Evolutionary conservation across 2,888 invertebrate genomes (phyloP).

Genomic region (Platycnemis pennipes): DNA sequence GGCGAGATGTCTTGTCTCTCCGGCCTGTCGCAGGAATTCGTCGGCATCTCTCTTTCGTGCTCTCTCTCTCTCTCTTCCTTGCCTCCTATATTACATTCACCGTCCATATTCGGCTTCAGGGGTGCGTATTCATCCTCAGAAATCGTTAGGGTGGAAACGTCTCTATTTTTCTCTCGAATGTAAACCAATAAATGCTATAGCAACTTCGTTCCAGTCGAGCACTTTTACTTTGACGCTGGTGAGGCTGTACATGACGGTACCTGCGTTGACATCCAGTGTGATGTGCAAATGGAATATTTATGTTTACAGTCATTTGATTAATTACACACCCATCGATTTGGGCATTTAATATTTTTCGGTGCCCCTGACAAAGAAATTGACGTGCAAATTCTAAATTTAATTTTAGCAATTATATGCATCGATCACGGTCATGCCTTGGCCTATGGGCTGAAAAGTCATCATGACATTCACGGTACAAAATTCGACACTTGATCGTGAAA

Average conservation of each 20-base stretch:
- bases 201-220: not conserved
- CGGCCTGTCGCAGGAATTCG: not conserved
- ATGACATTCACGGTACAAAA: too few species aligned
- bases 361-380: too few species aligned
- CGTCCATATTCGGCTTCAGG: not conserved
- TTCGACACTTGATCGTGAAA: too few species aligned
- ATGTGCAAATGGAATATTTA: too few species aligned
- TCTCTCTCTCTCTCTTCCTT: not conserved
- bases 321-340: too few species aligned
- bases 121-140: not conserved
- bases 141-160: not conserved
- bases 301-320: too few species aligned
- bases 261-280: not conserved
- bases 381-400: too few species aligned
- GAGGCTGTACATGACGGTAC: not conserved
- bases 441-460: too few species aligned
- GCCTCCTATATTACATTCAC: not conserved
- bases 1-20: not conserved
- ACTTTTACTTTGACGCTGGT: not conserved
- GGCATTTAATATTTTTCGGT: too few species aligned
- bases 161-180: not conserved
- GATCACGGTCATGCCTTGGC: too few species aligned
- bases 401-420: too few species aligned
- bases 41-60: not conserved
- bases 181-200: not conserved